Conservation (phyloP, 2,113 vertebrate genomes). For the Rhadina sibilatrix region DNA sequence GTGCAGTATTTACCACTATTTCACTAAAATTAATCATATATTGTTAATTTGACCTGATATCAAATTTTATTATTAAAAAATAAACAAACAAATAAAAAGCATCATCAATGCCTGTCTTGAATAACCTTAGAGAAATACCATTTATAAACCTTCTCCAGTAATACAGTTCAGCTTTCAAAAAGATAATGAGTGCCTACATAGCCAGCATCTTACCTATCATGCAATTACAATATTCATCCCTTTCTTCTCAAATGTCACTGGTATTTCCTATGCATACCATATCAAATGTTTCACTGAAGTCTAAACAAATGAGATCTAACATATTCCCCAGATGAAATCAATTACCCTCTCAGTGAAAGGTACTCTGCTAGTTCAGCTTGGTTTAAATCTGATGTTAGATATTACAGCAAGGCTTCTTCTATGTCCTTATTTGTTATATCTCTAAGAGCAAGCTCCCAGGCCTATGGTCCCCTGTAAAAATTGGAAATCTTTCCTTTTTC, state of each 20-base stretch:
- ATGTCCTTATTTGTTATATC: not conserved
- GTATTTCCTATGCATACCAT: not conserved
- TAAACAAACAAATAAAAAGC: not conserved
- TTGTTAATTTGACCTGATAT: not conserved
- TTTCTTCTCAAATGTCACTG: not conserved
- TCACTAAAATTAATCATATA: not conserved
- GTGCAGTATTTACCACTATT: not conserved
- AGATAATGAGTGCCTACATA: not conserved
- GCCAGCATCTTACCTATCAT: not conserved
- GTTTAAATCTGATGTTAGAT: not conserved
- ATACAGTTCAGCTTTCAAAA: not conserved
- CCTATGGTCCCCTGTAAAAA: not conserved
- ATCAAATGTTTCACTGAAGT: slow-evolving; percentile 1
- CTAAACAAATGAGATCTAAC: not conserved
- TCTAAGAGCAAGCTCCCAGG: not conserved
- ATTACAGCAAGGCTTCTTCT: not conserved
- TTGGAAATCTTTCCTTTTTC: not conserved
- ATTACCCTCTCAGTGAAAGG: not conserved
- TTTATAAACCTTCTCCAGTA: not conserved
- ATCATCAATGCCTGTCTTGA: not conserved
- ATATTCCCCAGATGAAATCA: not conserved
- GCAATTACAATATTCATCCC: not conserved
- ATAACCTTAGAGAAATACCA: not conserved
- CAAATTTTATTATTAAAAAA: not conserved
- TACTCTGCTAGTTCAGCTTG: not conserved